phyloP scores from a whole-genome alignment of 2,797 vertebrate genomes.

The Ibycter americanus region DNA sequence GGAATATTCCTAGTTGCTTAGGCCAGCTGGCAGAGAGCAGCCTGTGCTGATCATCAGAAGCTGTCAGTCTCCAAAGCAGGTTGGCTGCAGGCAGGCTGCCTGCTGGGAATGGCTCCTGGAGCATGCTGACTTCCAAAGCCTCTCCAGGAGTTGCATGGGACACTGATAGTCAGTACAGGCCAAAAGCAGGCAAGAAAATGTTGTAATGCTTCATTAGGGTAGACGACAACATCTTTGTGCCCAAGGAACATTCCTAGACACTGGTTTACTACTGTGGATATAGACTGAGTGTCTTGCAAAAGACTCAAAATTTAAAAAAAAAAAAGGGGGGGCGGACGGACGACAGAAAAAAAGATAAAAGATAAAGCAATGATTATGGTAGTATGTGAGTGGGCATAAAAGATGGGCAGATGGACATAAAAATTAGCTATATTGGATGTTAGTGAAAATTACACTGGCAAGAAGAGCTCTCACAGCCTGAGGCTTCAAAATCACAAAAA shows the following conservation, averaged over 20 bases:
- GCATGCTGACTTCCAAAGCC: conserved; percentile 22
- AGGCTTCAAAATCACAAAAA: not conserved
- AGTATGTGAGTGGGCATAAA: not conserved
- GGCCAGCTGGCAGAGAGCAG: conserved; percentile 56
- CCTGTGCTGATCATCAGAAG: conserved; percentile 27
- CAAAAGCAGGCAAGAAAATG: not conserved
- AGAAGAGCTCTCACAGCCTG: not conserved
- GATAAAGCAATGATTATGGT: not conserved
- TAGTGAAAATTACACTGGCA: not conserved
- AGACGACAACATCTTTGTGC: not conserved
- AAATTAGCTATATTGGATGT: not conserved
- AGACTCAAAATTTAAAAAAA: not conserved
- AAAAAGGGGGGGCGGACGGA: too few species aligned
- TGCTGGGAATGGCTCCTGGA: conserved; percentile 54
- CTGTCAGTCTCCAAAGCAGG: conserved; percentile 52
- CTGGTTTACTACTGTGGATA: not conserved
- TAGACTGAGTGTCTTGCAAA: not conserved
- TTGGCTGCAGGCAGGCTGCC: conserved; percentile 54
- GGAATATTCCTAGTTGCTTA: conserved; percentile 40
- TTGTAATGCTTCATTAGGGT: not conserved
- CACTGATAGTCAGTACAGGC: not conserved
- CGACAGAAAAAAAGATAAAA: too few species aligned
- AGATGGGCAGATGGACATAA: not conserved
- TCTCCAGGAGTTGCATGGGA: conserved; percentile 47
- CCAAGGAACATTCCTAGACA: not conserved